Evolutionary conservation across 2,888 invertebrate species (phyloP), one percentile per base, ranked within the genome.

Genomic region (Plebejus melissa): DNA sequence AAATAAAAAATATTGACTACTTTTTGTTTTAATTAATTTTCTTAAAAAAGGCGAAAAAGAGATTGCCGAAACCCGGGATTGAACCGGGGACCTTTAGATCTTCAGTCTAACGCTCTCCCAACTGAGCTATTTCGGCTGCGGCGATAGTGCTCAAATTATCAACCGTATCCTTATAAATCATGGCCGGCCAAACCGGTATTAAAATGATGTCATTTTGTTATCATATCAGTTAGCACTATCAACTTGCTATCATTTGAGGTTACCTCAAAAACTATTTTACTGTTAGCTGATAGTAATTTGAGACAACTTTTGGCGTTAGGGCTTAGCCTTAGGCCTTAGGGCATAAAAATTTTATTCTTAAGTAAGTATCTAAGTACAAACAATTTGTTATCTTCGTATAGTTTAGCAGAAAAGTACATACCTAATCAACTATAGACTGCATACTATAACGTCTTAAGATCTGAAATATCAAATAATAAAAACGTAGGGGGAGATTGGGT

Each of bases 21-120:
- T 76, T 57, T 71, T 72, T 78, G 74, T 75, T 60, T 74, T 7
- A 58, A 76, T 75, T 75, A 74, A 75, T 76, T 77, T 22, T 74
- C 50, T 38, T 36, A 9, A 6, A 50, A 54, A 54, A 54, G 54
- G 54, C 16, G 54, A 54, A 54, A 54, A 54, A 16, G 1, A 16
- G 46, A 2, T 16, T 72, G 72, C 72, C 72, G 72, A 72, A 72
- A 72, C 72, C 72, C 72, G 72, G 72, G 72, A 72, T 72, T 72
- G 72, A 72, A 72, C 72, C 72, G 72, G 54, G 54, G 54, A 72
- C 72, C 72, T 72, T 54, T 54, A 72, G 72, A 54, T 54, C 72
- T 72, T 72, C 72, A 72, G 72, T 72, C 72, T 72, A 72, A 72
- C 72, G 54, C 72, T 72, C 72, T 72, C 72, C 72, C 72, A 72